Base-by-base conservation (phyloP, 2,888 invertebrate species). In the Agonopterix alstromeriana region DNA sequence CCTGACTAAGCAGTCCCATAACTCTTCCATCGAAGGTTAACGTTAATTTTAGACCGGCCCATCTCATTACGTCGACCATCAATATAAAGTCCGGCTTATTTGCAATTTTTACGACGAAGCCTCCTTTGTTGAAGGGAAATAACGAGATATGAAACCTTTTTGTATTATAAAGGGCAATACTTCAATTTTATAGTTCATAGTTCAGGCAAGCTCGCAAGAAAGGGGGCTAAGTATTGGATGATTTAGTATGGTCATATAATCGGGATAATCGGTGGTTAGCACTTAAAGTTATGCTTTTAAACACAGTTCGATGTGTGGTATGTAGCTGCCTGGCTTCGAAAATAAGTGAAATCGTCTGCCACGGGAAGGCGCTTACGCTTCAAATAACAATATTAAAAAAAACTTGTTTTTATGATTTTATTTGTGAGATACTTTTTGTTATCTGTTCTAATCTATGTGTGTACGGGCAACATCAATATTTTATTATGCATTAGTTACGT, bases 181-280 rank as follows among this genome's bases (percentile, higher is more conserved):
- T 80, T 86, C 82, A 86, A 85, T 77, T 85, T 87, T 86, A 85
- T 82, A 82, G 86, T 79, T 82, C 83, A 80, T 86, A 84, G 85
- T 85, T 84, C 85, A 79, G 63, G 64, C 63, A 61, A 63, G 63
- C 67, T 57, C 53, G 56, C 57, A 42, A 68, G 70, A 71, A 69
- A 77, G 71, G 69, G 72, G 66, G 63, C 73, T 79, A 78, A 84
- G 77, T 77, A 78, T 81, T 60, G 65, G 67, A 79, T 85, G 86
- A 86, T 86, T 86, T 86, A 87, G 65, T 65, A 63, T 72, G 67
- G 77, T 72, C 74, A 77, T 85, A 82, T 83, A 82, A 78, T 69
- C 70, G 67, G 81, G 81, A 82, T 85, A 82, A 82, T 81, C 79
- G 75, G 67, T 61, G 74, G 77, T 78, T 71, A 71, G 74, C 77